Evolutionary conservation across 2,113 vertebrate genomes (phyloP), one percentile per base, ranked within the genome.

Genomic region (Bettongia penicillata): DNA sequence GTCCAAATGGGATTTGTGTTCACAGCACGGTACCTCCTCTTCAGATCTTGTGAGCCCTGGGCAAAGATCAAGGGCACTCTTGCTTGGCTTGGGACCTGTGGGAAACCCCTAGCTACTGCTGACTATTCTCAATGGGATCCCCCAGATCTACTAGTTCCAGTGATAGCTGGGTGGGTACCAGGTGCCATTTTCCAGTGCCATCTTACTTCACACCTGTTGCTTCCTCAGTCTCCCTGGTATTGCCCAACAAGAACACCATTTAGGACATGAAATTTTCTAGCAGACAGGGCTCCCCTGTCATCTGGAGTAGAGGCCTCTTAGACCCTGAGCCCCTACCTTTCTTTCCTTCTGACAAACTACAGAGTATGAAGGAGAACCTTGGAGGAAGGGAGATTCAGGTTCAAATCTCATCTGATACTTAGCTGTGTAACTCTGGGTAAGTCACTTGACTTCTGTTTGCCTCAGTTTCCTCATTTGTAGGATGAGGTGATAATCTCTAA

Each of bases 21-120:
- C 0, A 10, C 2, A 1, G 1, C 24, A 8, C 1, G 47, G 51
- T 43, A 16, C 31, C 61, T n/a, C 23, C 0, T 51, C n/a, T 55
- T 84, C n/a, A 84, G 68, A 84, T 43, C n/a, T 22, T 43, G 37
- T n/a, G 68, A 43, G 16, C 4, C 14, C 68, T 84, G n/a, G n/a
- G 68, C 37, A 84, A 84, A 84, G n/a, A 84, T 8, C 16, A 43
- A 8, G 37, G 68, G n/a, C 19, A 22, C 68, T n/a, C 68, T 6
- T 43, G 16, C 1, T 37, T 43, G 68, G 37, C 19, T 22, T 16
- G 68, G 3, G 14, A 77, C 14, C 12, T 37, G 61, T 0, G 37
- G 37, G 37, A n/a, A 16, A 14, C 37, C 16, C 37, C 61, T 22
- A 84, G 68, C 16, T 84, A 8, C 68, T 8, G n/a, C 68, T 84